Evolutionary conservation across 2,113 vertebrate species (phyloP), one percentile per base, ranked within the genome.

Genomic region (Callipepla squamata): DNA sequence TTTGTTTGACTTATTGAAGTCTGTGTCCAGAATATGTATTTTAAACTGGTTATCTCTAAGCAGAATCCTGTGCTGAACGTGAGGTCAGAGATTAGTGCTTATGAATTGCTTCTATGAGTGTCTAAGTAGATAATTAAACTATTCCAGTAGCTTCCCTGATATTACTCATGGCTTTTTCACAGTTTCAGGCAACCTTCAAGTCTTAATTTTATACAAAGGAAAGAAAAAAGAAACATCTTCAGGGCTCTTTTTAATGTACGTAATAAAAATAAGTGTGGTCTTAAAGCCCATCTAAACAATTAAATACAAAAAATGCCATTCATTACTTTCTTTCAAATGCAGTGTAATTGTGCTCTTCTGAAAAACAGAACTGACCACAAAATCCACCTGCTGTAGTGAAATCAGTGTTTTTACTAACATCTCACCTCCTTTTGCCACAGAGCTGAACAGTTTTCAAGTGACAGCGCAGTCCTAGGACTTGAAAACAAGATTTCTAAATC

Each of bases 51-150:
- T 89, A 34, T 69, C 83, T 95, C 82, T 76, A 76, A 65, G 55
- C 85, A 79, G 89, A 96, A 87, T 65, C 85, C 84, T 65, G 57
- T 82, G 77, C 70, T 94, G 53, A 85, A 44, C 90, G 69, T 92
- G 77, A 86, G 87, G 70, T 88, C 67, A 55, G 57, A 94, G 80
- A 67, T 90, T 25, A 91, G 61, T 84, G 89, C 85, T 94, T 91
- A 94, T 82, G 66, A 95, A 94, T 90, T 87, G 88, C 94, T 96
- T 95, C 91, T 89, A 61, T 81, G 73, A 87, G 75, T 90, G 68
- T 94, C 92, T 68, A 94, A 88, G 79, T 20, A 86, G 75, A 87
- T 83, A 95, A 90, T 92, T 92, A 89, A 93, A 94, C 51, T 47
- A 63, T 80, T 95, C 81, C 38, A 45, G 55, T 82, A 80, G 77